Evolutionary conservation across 2,797 vertebrate genomes (phyloP).

Genomic region (Micromesistius poutassou): DNA sequence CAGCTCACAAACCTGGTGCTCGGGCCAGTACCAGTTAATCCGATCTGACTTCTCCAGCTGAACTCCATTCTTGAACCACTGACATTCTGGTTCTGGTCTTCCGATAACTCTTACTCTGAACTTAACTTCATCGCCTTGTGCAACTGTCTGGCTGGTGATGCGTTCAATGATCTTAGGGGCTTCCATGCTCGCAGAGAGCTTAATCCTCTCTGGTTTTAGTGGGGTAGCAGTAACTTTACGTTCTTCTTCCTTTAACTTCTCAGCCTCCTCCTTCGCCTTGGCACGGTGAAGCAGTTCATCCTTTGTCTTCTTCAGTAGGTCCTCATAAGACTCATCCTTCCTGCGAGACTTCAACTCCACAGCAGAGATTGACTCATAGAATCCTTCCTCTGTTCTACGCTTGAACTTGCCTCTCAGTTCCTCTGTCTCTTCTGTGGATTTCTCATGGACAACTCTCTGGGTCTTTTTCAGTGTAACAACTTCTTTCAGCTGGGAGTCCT

Average conservation of each 20-base stretch:
- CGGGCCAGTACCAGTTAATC: constrained; percentile 97
- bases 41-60: constrained; percentile 90
- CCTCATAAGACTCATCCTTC: constrained; percentile 97
- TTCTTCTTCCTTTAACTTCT: constrained; percentile 83
- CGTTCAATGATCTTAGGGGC: constrained; percentile 95
- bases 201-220: constrained; percentile 87
- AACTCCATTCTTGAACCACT: constrained; percentile 97
- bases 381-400: constrained; percentile 95
- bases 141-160: constrained; percentile 90
- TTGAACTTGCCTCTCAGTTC: constrained; percentile 97
- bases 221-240: constrained; percentile 90
- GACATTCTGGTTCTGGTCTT: constrained; percentile 95
- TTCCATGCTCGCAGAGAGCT: constrained; percentile 97
- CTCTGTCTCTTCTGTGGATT: constrained; percentile 88
- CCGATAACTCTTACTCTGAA: constrained; percentile 91
- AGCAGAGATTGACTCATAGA: constrained; percentile 96
- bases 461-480: constrained; percentile 87
- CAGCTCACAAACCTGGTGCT: constrained; percentile 93
- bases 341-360: constrained; percentile 91
- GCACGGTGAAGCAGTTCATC: constrained; percentile 93
- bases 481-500: constrained; percentile 79
- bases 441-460: constrained; percentile 89
- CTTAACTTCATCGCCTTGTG: constrained; percentile 81
- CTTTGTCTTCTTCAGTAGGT: constrained; percentile 91
- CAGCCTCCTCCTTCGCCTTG: constrained; percentile 89